Evolutionary conservation across 2,888 invertebrate species (phyloP), one percentile per base, ranked within the genome.

Genomic region (Drosophila kambysellisi): DNA sequence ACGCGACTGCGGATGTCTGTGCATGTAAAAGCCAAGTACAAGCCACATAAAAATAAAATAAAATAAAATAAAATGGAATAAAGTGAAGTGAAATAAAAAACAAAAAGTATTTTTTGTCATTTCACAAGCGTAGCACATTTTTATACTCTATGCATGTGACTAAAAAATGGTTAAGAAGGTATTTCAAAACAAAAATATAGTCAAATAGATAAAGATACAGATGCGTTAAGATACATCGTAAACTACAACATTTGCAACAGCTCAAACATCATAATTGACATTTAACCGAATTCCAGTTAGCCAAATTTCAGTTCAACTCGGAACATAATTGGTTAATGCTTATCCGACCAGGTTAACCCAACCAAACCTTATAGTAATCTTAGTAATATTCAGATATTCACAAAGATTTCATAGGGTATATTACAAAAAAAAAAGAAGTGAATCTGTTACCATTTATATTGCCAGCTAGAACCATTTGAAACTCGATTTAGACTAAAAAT

Each of bases 1-100:
- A 41, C 48, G 53, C 29, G 20, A 33, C 29, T 61, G 54, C 17
- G 46, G 59, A 80, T 79, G 81, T 61, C 63, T 82, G 65, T 76
- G 61, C 74, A 76, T 71, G 79, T 89, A 87, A 87, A 73, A 89
- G 90, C 89, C 89, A 89, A 87, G 89, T 86, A 86, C 73, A 86
- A 83, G 75, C 90, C 89, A 68, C 84, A 89, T 70, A 73, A 85
- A 88, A 81, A 76, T 73, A 82, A 76, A 83, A 80, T 48, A 68
- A 70, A 81, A 70, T 65, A 59, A 70, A 61, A 57, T 58, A 69
- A 58, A 46, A 46, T 46, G 46, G 29, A 74, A 76, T 68, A 68
- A 64, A 71, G 43, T 39, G 48, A 66, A 63, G 54, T 59, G n/a
- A 37, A 54, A 39, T 53, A 53, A 51, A 77, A 65, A 79, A n/a